phyloP scores from a whole-genome alignment of 2,888 invertebrate species.

The Mythimna lalbum region DNA sequence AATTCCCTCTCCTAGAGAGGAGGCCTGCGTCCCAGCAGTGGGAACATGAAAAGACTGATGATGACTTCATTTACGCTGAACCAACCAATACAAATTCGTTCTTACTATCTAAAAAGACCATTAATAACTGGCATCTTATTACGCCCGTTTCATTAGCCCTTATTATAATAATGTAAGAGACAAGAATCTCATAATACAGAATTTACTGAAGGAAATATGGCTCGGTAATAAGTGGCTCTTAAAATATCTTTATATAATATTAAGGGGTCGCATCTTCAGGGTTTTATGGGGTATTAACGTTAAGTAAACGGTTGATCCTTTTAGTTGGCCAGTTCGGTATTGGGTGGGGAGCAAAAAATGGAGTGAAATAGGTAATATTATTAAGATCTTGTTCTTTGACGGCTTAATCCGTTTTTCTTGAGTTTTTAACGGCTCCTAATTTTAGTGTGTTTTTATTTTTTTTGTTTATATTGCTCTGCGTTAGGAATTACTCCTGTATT shows the following conservation, averaged over 20 bases:
- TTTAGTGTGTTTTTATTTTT: too few relatives aligned
- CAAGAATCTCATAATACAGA: constrained; percentile 22
- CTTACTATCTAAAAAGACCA: not conserved
- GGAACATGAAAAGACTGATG: too few relatives aligned
- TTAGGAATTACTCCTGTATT: too few relatives aligned
- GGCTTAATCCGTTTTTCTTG: not conserved
- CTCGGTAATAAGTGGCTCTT: constrained; percentile 34
- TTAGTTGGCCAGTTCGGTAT: constrained; percentile 33
- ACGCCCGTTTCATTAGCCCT: constrained; percentile 27
- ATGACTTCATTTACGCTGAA: not conserved
- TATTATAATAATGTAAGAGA: constrained; percentile 14
- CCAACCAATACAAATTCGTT: not conserved
- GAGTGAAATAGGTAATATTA: constrained; percentile 21
- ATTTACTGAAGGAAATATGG: constrained; percentile 29
- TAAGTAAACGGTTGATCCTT: constrained; percentile 55
- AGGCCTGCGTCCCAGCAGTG: too few relatives aligned
- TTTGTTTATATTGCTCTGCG: too few relatives aligned
- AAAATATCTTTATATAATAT: constrained; percentile 55
- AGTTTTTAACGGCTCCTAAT: not conserved
- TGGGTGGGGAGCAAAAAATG: constrained; percentile 40
- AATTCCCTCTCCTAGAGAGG: too few relatives aligned
- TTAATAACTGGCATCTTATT: not conserved
- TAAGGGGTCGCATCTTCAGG: constrained; percentile 38
- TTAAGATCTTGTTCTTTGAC: constrained; percentile 11
- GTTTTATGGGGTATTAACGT: constrained; percentile 48